Evolutionary conservation across 2,888 invertebrate genomes (phyloP).

Genomic region (Zygaena filipendulae): DNA sequence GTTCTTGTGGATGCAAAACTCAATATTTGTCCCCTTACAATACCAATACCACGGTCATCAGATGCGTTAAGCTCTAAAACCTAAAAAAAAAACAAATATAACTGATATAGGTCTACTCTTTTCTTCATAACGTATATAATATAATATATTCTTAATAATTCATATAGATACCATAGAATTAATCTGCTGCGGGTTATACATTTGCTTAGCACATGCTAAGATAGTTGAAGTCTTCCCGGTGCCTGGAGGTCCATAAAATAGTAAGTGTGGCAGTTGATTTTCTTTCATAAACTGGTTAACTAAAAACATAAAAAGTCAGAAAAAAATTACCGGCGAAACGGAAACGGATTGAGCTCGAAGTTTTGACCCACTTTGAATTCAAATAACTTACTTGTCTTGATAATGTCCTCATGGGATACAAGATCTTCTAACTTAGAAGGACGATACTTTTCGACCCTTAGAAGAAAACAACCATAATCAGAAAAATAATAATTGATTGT

Average conservation of each 20-base stretch:
- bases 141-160: constrained; percentile 1
- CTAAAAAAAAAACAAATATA: constrained; percentile 61
- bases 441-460: constrained; percentile 98
- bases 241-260: constrained; percentile 98
- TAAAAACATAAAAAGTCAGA: no score
- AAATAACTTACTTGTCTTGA: constrained; percentile 86
- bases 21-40: constrained; percentile 92
- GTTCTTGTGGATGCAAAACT: constrained; percentile 97
- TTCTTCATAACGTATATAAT: not conserved
- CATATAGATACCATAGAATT: constrained; percentile 84
- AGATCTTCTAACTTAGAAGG: constrained; percentile 91
- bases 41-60: constrained; percentile 96
- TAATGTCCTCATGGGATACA: constrained; percentile 97
- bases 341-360: no score
- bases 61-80: constrained; percentile 95
- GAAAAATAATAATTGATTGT: no score
- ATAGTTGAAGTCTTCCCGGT: constrained; percentile 99
- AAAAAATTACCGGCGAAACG: constrained; percentile 2
- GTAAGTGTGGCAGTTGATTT: constrained; percentile 92
- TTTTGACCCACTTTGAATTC: not conserved
- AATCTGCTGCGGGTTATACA: constrained; percentile 91
- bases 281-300: constrained; percentile 90
- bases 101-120: not conserved
- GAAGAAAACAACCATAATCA: no score
- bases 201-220: constrained; percentile 91